These are phyloP conservation scores for Silurus glanis DNA, from an alignment of 2,113 vertebrate species.

Conservation along the genomic window DNA sequence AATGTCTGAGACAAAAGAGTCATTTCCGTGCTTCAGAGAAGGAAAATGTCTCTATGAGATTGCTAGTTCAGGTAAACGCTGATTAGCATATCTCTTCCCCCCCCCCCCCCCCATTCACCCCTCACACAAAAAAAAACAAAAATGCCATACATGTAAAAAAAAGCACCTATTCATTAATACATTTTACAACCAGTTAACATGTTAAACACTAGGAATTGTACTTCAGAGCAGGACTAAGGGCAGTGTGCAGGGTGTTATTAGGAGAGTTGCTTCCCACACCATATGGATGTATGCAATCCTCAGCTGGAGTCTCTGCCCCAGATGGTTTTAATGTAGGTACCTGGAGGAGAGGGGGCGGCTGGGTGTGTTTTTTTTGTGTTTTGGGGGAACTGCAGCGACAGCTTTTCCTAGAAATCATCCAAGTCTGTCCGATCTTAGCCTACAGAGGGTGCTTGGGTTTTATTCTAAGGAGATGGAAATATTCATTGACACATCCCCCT, in stretches of 20 bases:
- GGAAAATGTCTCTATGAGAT: constrained; percentile 11
- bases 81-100: not conserved
- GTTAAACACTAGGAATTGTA: constrained; percentile 50
- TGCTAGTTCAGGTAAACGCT: not conserved
- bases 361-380: constrained; percentile 27
- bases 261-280: constrained; percentile 57
- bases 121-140: not conserved
- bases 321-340: constrained; percentile 70
- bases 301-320: constrained; percentile 54
- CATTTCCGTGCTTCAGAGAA: not conserved
- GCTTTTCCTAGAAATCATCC: constrained; percentile 63
- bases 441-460: constrained; percentile 56
- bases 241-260: constrained; percentile 56
- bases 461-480: constrained; percentile 37
- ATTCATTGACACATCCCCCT: constrained; percentile 6
- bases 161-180: not conserved
- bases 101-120: too few relatives aligned
- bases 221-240: constrained; percentile 37
- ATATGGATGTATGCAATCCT: constrained; percentile 54
- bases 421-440: constrained; percentile 49
- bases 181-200: constrained; percentile 27
- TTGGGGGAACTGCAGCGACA: constrained; percentile 39
- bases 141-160: constrained; percentile 18
- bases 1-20: constrained; percentile 25
- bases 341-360: not conserved